A percentile compares a stretch with the other conserved stretches of the same genome.
Conservation (phyloP, 2,888 invertebrate species). For the Harpalus rubripes region DNA sequence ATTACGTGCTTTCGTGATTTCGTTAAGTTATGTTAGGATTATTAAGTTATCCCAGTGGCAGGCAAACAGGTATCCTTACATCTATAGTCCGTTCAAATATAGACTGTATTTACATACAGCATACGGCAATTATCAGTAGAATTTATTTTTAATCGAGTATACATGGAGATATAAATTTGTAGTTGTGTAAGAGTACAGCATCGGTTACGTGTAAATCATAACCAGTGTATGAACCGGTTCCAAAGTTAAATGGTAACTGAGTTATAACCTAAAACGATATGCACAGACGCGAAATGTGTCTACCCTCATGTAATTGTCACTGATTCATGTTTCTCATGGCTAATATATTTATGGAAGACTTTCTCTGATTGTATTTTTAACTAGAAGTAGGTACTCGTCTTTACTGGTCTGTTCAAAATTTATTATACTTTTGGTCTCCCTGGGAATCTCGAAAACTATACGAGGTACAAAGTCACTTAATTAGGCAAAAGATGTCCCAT, state of each 20-base stretch:
- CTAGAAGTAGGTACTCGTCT: too few species aligned
- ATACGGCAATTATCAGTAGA: not conserved
- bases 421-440: too few species aligned
- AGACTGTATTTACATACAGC: not conserved
- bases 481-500: too few species aligned
- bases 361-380: too few species aligned
- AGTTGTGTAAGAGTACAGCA: constrained; percentile 24
- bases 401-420: too few species aligned
- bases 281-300: constrained; percentile 34
- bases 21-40: constrained; percentile 71
- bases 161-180: constrained; percentile 22
- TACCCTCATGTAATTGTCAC: constrained; percentile 49
- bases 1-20: constrained; percentile 69
- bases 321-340: not conserved
- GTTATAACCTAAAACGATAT: constrained; percentile 7
- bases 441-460: too few species aligned
- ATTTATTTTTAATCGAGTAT: constrained; percentile 39
- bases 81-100: constrained; percentile 15
- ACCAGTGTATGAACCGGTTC: constrained; percentile 47
- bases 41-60: constrained; percentile 70
- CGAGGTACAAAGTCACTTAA: too few species aligned
- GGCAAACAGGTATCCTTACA: constrained; percentile 20
- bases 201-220: constrained; percentile 50
- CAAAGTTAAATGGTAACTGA: constrained; percentile 44
- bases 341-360: not conserved